Percentiles rank a stretch among this genome's conserved stretches.
Conservation (phyloP, 2,888 invertebrate species). For the Nephrotoma flavescens region DNA sequence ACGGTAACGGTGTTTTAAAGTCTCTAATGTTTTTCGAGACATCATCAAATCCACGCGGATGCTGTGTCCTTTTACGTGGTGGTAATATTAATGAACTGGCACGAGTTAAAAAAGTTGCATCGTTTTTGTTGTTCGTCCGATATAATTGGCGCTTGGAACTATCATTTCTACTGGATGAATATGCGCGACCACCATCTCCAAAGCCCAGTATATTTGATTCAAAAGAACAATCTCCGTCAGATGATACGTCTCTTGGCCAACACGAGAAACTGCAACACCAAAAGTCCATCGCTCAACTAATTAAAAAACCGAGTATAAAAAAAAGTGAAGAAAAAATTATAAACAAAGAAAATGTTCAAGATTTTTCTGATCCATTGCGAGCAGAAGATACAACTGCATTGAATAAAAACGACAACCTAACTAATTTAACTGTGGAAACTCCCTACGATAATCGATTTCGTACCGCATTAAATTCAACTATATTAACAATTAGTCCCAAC, state of each 20-base stretch:
- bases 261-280: constrained; percentile 7
- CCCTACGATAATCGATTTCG: constrained; percentile 54
- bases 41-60: constrained; percentile 67
- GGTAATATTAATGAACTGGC: constrained; percentile 59
- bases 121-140: constrained; percentile 64
- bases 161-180: constrained; percentile 78
- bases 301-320: constrained; percentile 18
- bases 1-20: constrained; percentile 44
- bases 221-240: constrained; percentile 22
- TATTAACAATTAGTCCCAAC: constrained; percentile 76
- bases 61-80: constrained; percentile 78
- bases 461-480: constrained; percentile 55
- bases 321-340: constrained; percentile 39
- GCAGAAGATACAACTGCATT: constrained; percentile 26
- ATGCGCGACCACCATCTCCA: constrained; percentile 53
- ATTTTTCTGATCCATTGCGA: constrained; percentile 73
- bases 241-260: constrained; percentile 17
- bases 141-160: constrained; percentile 90
- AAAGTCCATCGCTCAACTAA: neutral
- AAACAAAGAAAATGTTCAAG: constrained; percentile 35
- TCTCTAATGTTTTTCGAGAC: constrained; percentile 91
- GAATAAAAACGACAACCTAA: neutral
- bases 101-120: constrained; percentile 68
- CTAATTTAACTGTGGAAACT: constrained; percentile 32
- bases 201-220: constrained; percentile 36